Percentiles rank a stretch among this genome's conserved stretches.
Conservation (phyloP, 1,140 invertebrate genomes). For the Drosophila baimaii region DNA sequence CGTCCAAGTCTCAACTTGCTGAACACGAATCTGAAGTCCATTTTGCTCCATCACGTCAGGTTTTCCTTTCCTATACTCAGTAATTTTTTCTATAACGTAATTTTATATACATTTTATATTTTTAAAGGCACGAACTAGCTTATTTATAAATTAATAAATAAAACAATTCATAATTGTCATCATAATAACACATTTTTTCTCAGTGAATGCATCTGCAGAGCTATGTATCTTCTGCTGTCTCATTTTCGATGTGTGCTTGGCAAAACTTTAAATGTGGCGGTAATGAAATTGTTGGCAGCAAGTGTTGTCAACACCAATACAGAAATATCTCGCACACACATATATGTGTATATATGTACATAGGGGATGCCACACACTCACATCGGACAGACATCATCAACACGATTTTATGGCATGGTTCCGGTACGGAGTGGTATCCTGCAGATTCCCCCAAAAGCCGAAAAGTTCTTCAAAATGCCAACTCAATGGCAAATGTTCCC, state of each 20-base stretch:
- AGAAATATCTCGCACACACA: slow-evolving; percentile 17
- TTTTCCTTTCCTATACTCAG: background rate
- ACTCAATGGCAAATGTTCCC: slow-evolving; percentile 49
- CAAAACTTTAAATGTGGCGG: slow-evolving; percentile 79
- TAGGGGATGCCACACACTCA: slow-evolving; percentile 6
- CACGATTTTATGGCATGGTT: slow-evolving; percentile 70
- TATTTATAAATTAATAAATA: too few species aligned
- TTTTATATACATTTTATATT: background rate
- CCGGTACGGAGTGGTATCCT: slow-evolving; percentile 59
- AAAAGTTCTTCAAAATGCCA: slow-evolving; percentile 66
- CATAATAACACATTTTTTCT: background rate
- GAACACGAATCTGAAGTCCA: background rate
- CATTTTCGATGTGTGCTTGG: slow-evolving; percentile 59
- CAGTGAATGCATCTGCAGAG: slow-evolving; percentile 17
- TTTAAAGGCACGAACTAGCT: too few species aligned
- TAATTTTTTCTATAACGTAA: background rate
- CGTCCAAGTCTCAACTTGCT: background rate
- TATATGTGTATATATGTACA: slow-evolving; percentile 9
- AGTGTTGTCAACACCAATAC: slow-evolving; percentile 69
- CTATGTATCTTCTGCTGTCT: slow-evolving; percentile 45
- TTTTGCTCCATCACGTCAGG: too few species aligned
- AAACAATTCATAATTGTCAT: too few species aligned
- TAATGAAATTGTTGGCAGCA: slow-evolving; percentile 80
- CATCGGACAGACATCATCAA: slow-evolving; percentile 53
- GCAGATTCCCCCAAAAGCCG: slow-evolving; percentile 65